Percentiles rank a stretch among this genome's conserved stretches.
Conservation (phyloP, 2,113 vertebrate genomes). For the Sigmodon hispidus region DNA sequence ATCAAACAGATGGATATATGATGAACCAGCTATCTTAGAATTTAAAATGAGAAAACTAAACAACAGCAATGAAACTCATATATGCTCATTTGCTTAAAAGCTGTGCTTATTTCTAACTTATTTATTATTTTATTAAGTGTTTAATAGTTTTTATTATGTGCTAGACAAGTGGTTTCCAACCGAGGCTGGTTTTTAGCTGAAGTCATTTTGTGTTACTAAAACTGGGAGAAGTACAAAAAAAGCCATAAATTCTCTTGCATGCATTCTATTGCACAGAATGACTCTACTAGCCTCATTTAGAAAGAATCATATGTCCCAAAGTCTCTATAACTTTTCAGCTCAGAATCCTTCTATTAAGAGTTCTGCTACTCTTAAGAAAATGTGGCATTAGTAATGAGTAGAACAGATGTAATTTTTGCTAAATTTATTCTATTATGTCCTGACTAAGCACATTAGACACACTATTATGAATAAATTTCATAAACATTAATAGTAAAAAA, state of each 20-base stretch:
- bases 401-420: neutral
- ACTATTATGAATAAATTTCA: too few species aligned
- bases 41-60: neutral
- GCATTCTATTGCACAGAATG: rapidly evolving
- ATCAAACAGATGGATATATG: neutral
- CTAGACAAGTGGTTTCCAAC: neutral
- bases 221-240: neutral
- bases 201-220: neutral
- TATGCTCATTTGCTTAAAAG: neutral
- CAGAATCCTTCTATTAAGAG: neutral
- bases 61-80: neutral
- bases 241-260: neutral
- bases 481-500: neutral
- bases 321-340: neutral
- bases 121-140: neutral
- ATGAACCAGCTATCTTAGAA: neutral
- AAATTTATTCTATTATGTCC: neutral
- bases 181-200: neutral
- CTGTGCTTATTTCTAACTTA: neutral
- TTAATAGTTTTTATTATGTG: neutral
- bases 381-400: neutral
- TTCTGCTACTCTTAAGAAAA: neutral
- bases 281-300: neutral
- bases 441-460: neutral
- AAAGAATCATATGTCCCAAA: neutral